Conservation (phyloP, 2,797 vertebrate species). For the Pangasius macronema region DNA sequence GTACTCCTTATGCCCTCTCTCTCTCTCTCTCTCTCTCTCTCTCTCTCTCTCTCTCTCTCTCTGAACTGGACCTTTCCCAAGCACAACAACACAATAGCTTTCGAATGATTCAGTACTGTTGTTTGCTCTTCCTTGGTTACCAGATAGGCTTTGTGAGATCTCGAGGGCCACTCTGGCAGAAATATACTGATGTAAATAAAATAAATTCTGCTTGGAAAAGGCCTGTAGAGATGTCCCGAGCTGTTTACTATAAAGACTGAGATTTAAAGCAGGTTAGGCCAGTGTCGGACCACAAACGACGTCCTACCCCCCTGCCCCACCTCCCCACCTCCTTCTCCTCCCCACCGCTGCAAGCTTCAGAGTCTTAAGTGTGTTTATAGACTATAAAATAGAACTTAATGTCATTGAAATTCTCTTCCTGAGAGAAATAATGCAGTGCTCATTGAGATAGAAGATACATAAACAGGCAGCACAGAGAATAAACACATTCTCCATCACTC, state of each 20-base stretch:
- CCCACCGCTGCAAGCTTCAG: slow-evolving; percentile 43
- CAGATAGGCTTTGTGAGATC: slow-evolving; percentile 65
- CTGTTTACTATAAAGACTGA: slow-evolving; percentile 79
- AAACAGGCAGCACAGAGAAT: slow-evolving; percentile 57
- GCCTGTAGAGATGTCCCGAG: slow-evolving; percentile 71
- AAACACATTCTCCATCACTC: slow-evolving; percentile 55
- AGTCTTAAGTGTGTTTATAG: slow-evolving; percentile 62
- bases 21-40: slow-evolving; percentile 3
- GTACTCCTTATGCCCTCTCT: slow-evolving; percentile 3
- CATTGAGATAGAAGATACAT: slow-evolving; percentile 61
- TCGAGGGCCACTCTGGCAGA: slow-evolving; percentile 67
- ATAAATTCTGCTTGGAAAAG: slow-evolving; percentile 70
- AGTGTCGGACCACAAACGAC: slow-evolving; percentile 63
- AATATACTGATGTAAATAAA: slow-evolving; percentile 72
- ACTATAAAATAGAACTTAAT: slow-evolving; percentile 61
- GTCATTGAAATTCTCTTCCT: slow-evolving; percentile 59
- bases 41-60: slow-evolving; percentile 22
- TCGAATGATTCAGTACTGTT: slow-evolving; percentile 77
- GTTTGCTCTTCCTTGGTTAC: slow-evolving; percentile 73
- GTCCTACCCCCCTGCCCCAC: slow-evolving; percentile 6
- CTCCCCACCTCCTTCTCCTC: slow-evolving; percentile 6
- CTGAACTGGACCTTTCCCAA: slow-evolving; percentile 69
- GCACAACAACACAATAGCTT: slow-evolving; percentile 77
- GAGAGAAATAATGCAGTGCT: slow-evolving; percentile 59
- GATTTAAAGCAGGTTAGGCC: slow-evolving; percentile 76